These are phyloP conservation scores for Amphilophus citrinellus DNA, from an alignment of 2,113 vertebrate genomes.

Conservation along the genomic window DNA sequence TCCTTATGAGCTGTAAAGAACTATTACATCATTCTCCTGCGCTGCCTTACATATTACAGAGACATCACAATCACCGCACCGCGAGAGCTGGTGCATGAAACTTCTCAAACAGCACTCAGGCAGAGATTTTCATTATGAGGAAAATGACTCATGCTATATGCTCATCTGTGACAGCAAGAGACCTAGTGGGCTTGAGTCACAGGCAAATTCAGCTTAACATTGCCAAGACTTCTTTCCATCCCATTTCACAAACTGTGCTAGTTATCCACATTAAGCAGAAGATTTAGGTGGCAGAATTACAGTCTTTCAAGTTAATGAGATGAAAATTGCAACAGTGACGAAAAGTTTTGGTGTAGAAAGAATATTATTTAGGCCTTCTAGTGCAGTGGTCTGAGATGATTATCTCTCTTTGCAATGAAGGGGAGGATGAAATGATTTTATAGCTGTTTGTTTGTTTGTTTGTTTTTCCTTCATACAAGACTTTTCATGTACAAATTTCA, in stretches of 20 bases:
- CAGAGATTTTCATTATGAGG: not conserved
- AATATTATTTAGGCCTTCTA: constrained; percentile 32
- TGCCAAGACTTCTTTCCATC: constrained; percentile 53
- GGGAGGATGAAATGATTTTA: constrained; percentile 6
- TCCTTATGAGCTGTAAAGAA: constrained; percentile 16
- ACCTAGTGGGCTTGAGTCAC: constrained; percentile 16
- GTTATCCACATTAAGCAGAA: constrained; percentile 44
- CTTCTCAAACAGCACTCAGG: constrained; percentile 16
- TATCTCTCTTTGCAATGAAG: constrained; percentile 11
- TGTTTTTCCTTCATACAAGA: not conserved
- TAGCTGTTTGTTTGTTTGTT: constrained; percentile 26
- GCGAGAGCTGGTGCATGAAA: not conserved
- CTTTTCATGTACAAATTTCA: not conserved
- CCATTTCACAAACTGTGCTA: constrained; percentile 47
- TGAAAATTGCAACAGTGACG: constrained; percentile 59
- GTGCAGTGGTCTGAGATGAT: constrained; percentile 27
- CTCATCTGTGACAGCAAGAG: constrained; percentile 30
- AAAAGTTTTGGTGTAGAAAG: constrained; percentile 16
- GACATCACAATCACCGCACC: not conserved
- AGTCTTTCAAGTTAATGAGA: constrained; percentile 67
- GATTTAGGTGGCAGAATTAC: constrained; percentile 51
- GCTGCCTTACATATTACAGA: constrained; percentile 19
- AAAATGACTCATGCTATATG: constrained; percentile 9
- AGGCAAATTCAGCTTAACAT: constrained; percentile 34
- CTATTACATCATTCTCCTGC: constrained; percentile 26